Evolutionary conservation across 1,140 invertebrate genomes (phyloP).

Genomic region (Hormaphis cornu): DNA sequence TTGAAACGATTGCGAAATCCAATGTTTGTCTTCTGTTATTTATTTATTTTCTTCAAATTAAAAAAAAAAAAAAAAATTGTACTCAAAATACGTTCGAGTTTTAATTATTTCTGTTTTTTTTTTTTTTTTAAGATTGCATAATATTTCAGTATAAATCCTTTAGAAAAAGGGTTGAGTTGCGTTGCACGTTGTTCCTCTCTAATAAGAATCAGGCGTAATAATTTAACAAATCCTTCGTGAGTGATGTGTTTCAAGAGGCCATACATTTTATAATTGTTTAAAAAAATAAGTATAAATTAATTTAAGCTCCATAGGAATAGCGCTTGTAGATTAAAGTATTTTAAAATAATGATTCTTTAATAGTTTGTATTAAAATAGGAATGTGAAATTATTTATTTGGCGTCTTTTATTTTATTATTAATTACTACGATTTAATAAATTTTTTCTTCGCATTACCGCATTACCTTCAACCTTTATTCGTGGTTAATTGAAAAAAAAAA

Average conservation of each 20-base stretch:
- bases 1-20: too few relatives aligned
- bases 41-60: too few relatives aligned
- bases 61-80: too few relatives aligned
- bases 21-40: too few relatives aligned
- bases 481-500: slow-evolving; percentile 46
- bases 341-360: slow-evolving; percentile 22
- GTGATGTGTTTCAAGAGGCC: not conserved
- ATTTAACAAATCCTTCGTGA: not conserved
- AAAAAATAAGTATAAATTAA: not conserved
- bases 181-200: too few relatives aligned
- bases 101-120: too few relatives aligned
- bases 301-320: slow-evolving; percentile 2
- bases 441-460: slow-evolving; percentile 76
- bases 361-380: slow-evolving; percentile 26
- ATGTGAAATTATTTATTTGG: slow-evolving; percentile 11
- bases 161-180: too few relatives aligned
- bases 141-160: too few relatives aligned
- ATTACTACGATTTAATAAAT: slow-evolving; percentile 6
- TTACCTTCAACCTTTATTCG: slow-evolving; percentile 54
- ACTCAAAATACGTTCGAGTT: too few relatives aligned
- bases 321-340: slow-evolving; percentile 10
- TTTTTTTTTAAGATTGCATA: too few relatives aligned
- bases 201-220: too few relatives aligned
- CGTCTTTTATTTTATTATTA: slow-evolving; percentile 23
- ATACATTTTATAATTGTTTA: not conserved